Evolutionary conservation across 2,797 vertebrate species (phyloP).

Genomic region (Acestrorhynchus altus): DNA sequence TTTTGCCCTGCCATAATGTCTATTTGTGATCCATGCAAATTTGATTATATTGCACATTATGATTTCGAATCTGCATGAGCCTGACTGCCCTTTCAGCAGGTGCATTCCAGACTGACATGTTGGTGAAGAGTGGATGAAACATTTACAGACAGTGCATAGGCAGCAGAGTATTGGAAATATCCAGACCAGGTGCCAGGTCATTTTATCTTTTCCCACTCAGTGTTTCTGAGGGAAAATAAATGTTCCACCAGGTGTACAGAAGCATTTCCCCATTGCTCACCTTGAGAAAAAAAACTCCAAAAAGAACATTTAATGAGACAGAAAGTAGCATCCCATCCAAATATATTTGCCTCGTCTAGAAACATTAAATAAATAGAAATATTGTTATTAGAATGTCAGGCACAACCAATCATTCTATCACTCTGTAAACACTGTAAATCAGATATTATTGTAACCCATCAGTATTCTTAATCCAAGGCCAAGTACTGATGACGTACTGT

Average conservation of each 20-base stretch:
- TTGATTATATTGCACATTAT: neutral
- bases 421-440: too few species aligned
- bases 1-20: neutral
- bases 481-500: slow-evolving; percentile 26
- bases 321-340: neutral
- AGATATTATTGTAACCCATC: too few species aligned
- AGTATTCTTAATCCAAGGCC: neutral
- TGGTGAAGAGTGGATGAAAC: slow-evolving; percentile 18
- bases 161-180: slow-evolving; percentile 14
- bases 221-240: neutral
- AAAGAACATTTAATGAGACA: neutral
- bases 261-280: neutral
- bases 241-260: neutral
- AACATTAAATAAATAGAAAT: too few species aligned
- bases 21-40: neutral
- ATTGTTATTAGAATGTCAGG: too few species aligned
- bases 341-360: neutral
- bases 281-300: neutral
- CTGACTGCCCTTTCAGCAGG: neutral
- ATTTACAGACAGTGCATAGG: neutral
- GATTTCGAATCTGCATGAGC: neutral
- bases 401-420: too few species aligned
- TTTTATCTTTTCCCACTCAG: neutral
- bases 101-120: slow-evolving; percentile 3
- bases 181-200: neutral